Evolutionary conservation across 53 echinoderm and acorn worm genomes (phyloP), one percentile per base, ranked within the genome.

Genomic region (Echinometra lucunter): DNA sequence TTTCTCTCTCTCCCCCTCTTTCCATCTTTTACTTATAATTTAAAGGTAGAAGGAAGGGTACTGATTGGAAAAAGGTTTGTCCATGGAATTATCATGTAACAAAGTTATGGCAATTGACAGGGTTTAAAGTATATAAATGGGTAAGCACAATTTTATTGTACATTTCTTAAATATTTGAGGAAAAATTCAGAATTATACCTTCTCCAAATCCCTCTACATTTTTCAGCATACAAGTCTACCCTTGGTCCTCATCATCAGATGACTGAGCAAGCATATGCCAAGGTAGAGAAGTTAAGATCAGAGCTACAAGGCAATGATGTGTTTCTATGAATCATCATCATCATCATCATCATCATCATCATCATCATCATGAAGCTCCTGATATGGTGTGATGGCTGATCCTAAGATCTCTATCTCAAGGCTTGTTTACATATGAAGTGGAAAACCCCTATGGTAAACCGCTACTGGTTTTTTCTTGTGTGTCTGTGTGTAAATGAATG

Each of bases 241-340:
- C 95, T 98, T 44, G 98, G 97, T 34, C 93, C 88, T 3, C 75
- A 97, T 37, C 98, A 98, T 90, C 95, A 92, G 91, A 94, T 98
- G 91, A 96, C 96, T 45, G 37, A 32, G 57, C 96, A 98, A 60
- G 98, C 97, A 37, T 92, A 53, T 49, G 94, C 96, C 16, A 98
- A 96, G 82, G 95, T 96, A 40, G 95, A 95, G 42, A 91, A 95
- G 72, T 89, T 97, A 15, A 88, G 92, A 53, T 92, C 96, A 21
- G 95, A 97, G 66, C 88, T 98, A 3, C 67, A 91, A 28, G 94
- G 83, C 42, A 91, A 15, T 17, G 95, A 95, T 44, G 95, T 95
- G 40, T 95, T 95, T 66, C 18, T 95, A 4, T 95, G 82, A 92
- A 13, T 1, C 0, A 12, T 0, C 37, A n/a, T 27, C 28, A 47